phyloP scores from a whole-genome alignment of 2,113 vertebrate species.

The Sarotherodon lohbergeri region DNA sequence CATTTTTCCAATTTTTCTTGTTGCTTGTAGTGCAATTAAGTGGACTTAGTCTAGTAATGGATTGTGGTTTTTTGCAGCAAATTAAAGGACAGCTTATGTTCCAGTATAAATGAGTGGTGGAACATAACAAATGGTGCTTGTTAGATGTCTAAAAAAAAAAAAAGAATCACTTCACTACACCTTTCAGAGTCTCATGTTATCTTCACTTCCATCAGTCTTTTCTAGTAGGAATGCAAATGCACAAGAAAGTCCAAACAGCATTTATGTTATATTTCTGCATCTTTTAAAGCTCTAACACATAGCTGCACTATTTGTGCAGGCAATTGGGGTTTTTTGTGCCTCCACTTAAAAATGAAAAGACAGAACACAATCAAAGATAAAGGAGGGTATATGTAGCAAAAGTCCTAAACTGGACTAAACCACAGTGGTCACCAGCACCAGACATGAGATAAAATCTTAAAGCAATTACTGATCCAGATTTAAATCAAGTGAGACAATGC shows the following conservation, averaged over 20 bases:
- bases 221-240: neutral
- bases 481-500: neutral
- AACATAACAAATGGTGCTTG: neutral
- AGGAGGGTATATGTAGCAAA: neutral
- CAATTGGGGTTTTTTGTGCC: neutral
- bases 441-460: neutral
- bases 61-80: neutral
- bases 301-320: neutral
- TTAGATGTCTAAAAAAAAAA: neutral
- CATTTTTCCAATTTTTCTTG: neutral
- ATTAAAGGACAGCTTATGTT: neutral
- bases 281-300: neutral
- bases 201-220: neutral
- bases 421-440: neutral
- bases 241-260: neutral
- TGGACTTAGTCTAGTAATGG: neutral
- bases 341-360: neutral
- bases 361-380: neutral
- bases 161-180: neutral
- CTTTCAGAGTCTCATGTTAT: neutral
- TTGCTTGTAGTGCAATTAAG: neutral
- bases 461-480: neutral
- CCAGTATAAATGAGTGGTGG: neutral
- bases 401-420: neutral
- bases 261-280: neutral